These are phyloP conservation scores for Amphipoea lucens DNA, from an alignment of 2,888 invertebrate species.

Conservation along the genomic window DNA sequence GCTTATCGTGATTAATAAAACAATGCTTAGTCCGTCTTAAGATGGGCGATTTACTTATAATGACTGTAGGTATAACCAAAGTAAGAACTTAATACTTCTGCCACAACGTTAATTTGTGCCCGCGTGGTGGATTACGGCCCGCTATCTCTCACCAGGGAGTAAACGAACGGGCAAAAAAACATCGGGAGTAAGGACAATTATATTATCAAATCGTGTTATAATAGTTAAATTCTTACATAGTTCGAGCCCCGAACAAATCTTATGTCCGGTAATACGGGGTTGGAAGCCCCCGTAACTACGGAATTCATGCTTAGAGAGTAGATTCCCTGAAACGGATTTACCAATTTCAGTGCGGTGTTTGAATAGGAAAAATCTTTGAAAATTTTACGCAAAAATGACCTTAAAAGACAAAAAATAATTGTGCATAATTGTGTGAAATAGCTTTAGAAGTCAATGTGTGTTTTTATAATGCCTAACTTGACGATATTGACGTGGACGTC, in stretches of 20 bases:
- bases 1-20: conserved; percentile 36
- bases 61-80: background rate
- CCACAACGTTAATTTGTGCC: background rate
- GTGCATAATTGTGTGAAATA: background rate
- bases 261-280: too few species aligned
- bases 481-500: background rate
- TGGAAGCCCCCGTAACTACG: too few species aligned
- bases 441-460: background rate
- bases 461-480: background rate
- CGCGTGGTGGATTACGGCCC: background rate
- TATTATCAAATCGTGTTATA: too few species aligned
- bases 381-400: background rate
- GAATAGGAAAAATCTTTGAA: background rate
- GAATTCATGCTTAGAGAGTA: too few species aligned
- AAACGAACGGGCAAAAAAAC: too few species aligned
- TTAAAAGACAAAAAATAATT: background rate
- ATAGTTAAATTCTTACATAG: too few species aligned
- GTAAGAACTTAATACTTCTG: background rate
- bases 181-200: too few species aligned
- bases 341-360: background rate
- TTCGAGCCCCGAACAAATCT: too few species aligned
- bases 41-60: conserved; percentile 19
- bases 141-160: background rate
- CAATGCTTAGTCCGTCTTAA: conserved; percentile 1
- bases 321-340: too few species aligned